Percentiles rank a stretch among this genome's conserved stretches.
These are phyloP conservation scores for Diadophis punctatus DNA, from an alignment of 2,113 vertebrate species.

Conservation along the genomic window DNA sequence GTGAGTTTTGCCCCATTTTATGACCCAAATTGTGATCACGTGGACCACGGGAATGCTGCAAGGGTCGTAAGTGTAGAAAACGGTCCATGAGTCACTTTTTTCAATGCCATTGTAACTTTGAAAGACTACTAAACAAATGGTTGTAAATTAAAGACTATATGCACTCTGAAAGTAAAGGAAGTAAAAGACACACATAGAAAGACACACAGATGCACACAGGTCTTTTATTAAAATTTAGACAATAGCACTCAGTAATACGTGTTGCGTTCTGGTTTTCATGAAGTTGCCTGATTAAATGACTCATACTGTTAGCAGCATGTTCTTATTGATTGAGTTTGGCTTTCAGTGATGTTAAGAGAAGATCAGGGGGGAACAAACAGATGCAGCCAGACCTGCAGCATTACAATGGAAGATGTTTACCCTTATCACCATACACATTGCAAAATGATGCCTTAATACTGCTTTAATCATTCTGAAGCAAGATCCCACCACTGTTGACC, in stretches of 20 bases:
- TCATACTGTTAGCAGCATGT: not conserved
- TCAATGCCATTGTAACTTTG: not conserved
- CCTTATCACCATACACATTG: not conserved
- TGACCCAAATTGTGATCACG: too few species aligned
- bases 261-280: slow-evolving; percentile 25
- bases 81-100: not conserved
- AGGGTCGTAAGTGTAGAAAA: not conserved
- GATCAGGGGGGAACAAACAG: not conserved
- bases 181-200: not conserved
- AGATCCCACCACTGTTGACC: not conserved
- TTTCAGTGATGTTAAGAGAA: not conserved
- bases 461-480: not conserved
- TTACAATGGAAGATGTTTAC: not conserved
- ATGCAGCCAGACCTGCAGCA: not conserved
- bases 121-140: too few species aligned
- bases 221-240: not conserved
- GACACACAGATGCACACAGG: not conserved
- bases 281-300: slow-evolving; percentile 6
- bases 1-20: not conserved
- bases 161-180: not conserved
- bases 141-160: not conserved
- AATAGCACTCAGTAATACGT: not conserved
- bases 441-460: not conserved
- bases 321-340: not conserved
- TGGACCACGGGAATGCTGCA: not conserved